Base-by-base conservation (phyloP, 1,140 invertebrate genomes). In the Drosophila arawakana region DNA sequence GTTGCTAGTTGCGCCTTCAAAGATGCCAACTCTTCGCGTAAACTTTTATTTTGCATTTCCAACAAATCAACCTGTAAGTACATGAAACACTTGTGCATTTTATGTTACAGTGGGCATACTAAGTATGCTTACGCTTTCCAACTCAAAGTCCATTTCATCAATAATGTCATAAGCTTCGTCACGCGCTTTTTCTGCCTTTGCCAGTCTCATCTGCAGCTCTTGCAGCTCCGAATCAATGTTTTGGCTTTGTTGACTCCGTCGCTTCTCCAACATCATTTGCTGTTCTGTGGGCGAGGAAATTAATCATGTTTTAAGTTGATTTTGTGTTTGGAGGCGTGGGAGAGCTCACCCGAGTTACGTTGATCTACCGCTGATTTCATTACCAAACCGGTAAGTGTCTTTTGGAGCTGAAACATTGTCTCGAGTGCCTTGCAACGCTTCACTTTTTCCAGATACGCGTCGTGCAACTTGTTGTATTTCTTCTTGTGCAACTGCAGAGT, bases 91-190 rank as follows among this genome's bases (percentile, higher is more conserved):
- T 21, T 39, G 3, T 9, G 0, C 0, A 41, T 34, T 58, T 11
- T n/a, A 11, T 25, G 41, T 0, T 21, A 10, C 0, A 7, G 3
- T 6, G 0, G 0, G 9, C 15, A 9, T 2, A 34, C 3, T 21
- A 25, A 2, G 2, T 8, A 30, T 5, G 13, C 72, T 57, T 73
- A 92, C 91, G 54, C 91, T 92, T 7, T 92, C 91, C 47, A 92
- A 50, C 52, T 92, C 91, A 60, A 92, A 92, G 49, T 92, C 91
- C 80, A 92, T 89, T 78, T 84, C 91, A 63, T 92, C 91, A 34
- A 92, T 92, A 15, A 92, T 92, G 39, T 92, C 91, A 9, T 91
- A 91, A 5, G 91, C 85, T 52, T 92, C 88, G 58, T 90, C 85
- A n/a, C 92, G 18, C 0, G 81, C 79, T 25, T 39, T 57, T 55